These are phyloP conservation scores for Poeciliopsis presidionis DNA, from an alignment of 2,797 vertebrate species.

Conservation along the genomic window DNA sequence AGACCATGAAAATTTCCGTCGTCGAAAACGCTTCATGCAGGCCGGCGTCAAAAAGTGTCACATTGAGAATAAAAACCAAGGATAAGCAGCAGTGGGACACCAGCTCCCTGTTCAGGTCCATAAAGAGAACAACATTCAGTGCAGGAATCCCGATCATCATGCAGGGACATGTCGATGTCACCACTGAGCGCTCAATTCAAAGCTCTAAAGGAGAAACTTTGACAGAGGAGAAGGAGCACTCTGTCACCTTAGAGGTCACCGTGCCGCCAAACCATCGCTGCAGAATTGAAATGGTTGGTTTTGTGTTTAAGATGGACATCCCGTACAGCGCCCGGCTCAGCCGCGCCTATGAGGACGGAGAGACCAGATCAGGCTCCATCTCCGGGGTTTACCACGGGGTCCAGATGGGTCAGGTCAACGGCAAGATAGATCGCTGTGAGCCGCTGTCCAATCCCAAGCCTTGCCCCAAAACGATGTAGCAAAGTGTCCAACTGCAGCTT, in stretches of 20 bases:
- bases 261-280: slow-evolving; percentile 59
- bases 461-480: neutral
- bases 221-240: fast-evolving
- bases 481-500: neutral
- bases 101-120: slow-evolving; percentile 27
- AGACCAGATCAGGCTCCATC: slow-evolving; percentile 46
- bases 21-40: slow-evolving; percentile 52
- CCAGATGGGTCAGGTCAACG: slow-evolving; percentile 56
- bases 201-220: neutral
- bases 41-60: slow-evolving; percentile 30
- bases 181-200: slow-evolving; percentile 17
- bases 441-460: neutral
- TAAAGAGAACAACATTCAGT: slow-evolving; percentile 10
- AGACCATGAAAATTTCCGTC: slow-evolving; percentile 43
- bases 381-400: slow-evolving; percentile 52
- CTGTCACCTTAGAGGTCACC: fast-evolving
- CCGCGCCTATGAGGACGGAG: slow-evolving; percentile 55
- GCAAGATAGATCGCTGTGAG: neutral
- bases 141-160: slow-evolving; percentile 41
- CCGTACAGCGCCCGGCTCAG: slow-evolving; percentile 60
- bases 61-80: slow-evolving; percentile 32
- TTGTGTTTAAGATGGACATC: slow-evolving; percentile 48
- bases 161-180: slow-evolving; percentile 17
- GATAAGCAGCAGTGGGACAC: slow-evolving; percentile 59
- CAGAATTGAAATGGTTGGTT: slow-evolving; percentile 50